A percentile compares a stretch with the other conserved stretches of the same genome.
Conservation (phyloP, 2,888 invertebrate genomes). For the Ditula angustiorana region DNA sequence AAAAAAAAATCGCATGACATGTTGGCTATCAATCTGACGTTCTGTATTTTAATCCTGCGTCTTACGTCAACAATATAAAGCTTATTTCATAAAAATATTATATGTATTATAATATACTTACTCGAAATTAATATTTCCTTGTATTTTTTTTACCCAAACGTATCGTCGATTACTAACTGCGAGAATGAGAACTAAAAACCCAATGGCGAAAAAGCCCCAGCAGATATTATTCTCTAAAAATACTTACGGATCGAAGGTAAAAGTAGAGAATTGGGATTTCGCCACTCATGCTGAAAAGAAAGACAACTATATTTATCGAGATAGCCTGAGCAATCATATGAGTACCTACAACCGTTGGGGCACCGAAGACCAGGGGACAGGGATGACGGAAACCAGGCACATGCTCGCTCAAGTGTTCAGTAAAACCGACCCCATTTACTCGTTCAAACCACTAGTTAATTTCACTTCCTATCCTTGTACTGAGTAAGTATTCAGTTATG, state of each 20-base stretch:
- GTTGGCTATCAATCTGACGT: no score
- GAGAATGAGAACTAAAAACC: conserved; percentile 65
- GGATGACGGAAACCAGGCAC: conserved; percentile 74
- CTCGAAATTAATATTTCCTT: no score
- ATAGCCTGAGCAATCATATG: conserved; percentile 72
- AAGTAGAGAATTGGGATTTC: conserved; percentile 79
- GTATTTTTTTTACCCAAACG: not conserved
- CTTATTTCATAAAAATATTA: no score
- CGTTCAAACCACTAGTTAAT: conserved; percentile 76
- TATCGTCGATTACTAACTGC: conserved; percentile 12
- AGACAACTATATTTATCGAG: conserved; percentile 80
- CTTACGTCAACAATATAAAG: no score
- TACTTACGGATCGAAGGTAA: conserved; percentile 67
- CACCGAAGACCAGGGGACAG: conserved; percentile 64
- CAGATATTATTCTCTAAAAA: conserved; percentile 80
- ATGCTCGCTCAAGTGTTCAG: conserved; percentile 77
- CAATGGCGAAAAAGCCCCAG: conserved; percentile 73
- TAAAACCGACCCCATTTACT: conserved; percentile 72
- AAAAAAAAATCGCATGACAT: no score
- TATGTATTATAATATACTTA: no score
- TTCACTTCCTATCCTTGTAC: conserved; percentile 80
- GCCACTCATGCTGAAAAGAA: conserved; percentile 71
- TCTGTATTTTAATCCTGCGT: no score
- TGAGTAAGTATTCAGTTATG: conserved; percentile 79
- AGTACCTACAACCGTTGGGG: conserved; percentile 81